Base-by-base conservation (phyloP, 2,888 invertebrate genomes). In the Pantelozetes paolii region DNA sequence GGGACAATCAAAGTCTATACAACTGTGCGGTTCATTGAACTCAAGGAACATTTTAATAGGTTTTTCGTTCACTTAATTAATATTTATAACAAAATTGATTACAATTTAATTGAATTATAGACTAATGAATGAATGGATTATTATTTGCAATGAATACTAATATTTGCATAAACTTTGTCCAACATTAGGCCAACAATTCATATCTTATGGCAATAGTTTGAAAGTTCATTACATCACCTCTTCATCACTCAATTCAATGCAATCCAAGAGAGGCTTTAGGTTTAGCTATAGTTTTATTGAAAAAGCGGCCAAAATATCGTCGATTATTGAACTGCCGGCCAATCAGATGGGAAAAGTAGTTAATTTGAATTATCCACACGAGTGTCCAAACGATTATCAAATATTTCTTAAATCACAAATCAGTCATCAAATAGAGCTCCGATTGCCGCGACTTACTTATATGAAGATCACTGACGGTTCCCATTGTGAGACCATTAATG, bases 301-400 rank as follows among this genome's bases (percentile, higher is more conserved):
- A 8, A 45, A 23, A 2, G 13, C 15, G 6, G 11, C 50, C 30
- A 50, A 30, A 15, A 20, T 74, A 26, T 26, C 26, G 2, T 70
- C 71, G n/a, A 42, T 75, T 20, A 13, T 87, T 67, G 80, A 82
- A 70, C 79, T 87, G 72, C 80, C 79, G 50, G 84, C 84, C 77
- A 82, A 82, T 71, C 82, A 73, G 2, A 81, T 81, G 20, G 87
- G 88, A 5, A 78, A 81, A 20, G 79, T 88, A 28, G 81, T 84
- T 67, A 86, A 87, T 79, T 80, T 87, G 62, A 88, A 88, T 81
- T 86, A 85, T 81, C 88, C 88, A 0, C 83, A 85, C 72, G 80
- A 82, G 75, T 83, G 86, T 54, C 85, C 87, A 86, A 87, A 1
- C 81, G 87, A 79, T 45, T 76, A 79, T 74, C 76, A 77, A 20